Percentiles rank a stretch among this genome's conserved stretches.
phyloP scores from a whole-genome alignment of 2,113 vertebrate species.

The Malurus elegans region DNA sequence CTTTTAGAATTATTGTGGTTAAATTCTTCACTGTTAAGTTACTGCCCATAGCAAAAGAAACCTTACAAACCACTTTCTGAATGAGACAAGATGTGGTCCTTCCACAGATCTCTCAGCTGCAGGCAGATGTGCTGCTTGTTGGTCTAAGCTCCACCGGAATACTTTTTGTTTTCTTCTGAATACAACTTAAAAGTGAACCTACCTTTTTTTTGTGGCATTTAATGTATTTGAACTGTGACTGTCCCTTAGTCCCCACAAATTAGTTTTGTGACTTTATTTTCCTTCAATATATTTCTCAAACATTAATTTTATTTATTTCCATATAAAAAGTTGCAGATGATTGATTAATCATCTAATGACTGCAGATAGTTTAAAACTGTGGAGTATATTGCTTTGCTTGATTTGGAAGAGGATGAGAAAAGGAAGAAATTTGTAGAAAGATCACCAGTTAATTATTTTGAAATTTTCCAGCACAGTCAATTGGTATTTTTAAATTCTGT shows the following conservation, averaged over 20 bases:
- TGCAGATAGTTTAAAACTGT: background rate
- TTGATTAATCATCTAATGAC: background rate
- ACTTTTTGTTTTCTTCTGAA: background rate
- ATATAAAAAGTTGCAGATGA: background rate
- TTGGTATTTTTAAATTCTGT: background rate
- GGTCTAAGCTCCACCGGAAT: background rate
- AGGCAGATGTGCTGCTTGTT: background rate
- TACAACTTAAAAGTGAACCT: background rate
- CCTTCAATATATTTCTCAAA: background rate
- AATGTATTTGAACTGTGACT: background rate
- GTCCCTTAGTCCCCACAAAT: background rate
- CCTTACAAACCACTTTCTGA: background rate
- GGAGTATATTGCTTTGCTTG: background rate
- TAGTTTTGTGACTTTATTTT: background rate
- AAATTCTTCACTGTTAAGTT: background rate
- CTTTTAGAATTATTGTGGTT: background rate
- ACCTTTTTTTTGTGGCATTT: background rate
- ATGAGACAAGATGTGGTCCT: background rate
- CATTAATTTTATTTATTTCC: background rate
- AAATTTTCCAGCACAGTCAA: background rate
- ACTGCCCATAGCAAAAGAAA: background rate
- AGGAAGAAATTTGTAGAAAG: background rate
- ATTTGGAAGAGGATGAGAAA: background rate
- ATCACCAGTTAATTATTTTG: background rate
- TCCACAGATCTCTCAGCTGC: background rate